Conservation (phyloP, 2,888 invertebrate species). For the Linnaemya vulpina region DNA sequence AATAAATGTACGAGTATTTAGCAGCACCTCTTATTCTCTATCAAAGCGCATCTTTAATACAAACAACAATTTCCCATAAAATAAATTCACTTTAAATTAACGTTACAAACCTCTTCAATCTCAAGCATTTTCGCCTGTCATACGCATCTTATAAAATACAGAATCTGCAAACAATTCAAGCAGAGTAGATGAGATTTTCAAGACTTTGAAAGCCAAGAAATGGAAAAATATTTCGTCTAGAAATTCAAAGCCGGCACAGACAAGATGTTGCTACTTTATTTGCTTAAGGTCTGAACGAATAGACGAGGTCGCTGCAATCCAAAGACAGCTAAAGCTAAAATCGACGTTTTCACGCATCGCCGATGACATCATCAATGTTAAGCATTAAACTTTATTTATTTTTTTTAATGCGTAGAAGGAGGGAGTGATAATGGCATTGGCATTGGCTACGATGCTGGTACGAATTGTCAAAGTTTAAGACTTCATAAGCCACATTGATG, state of each 20-base stretch:
- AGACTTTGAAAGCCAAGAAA: conserved; percentile 9
- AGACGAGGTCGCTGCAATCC: conserved; percentile 42
- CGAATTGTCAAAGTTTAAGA: conserved; percentile 59
- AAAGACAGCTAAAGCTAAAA: conserved; percentile 63
- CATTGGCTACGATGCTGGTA: conserved; percentile 7
- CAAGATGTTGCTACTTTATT: conserved; percentile 60
- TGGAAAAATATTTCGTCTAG: conserved; percentile 20
- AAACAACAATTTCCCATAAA: neutral
- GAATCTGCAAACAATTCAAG: neutral
- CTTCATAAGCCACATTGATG: conserved; percentile 67
- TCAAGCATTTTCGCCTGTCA: conserved; percentile 80
- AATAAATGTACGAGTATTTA: neutral
- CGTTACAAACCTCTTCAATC: conserved; percentile 68
- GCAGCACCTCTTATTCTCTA: conserved; percentile 12
- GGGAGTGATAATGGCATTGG: neutral
- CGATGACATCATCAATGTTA: conserved; percentile 60
- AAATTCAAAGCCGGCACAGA: conserved; percentile 17
- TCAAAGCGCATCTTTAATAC: neutral
- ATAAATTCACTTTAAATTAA: conserved; percentile 17
- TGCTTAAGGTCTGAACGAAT: conserved; percentile 19
- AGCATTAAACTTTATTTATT: conserved; percentile 22
- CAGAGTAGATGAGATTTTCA: neutral
- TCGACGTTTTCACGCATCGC: conserved; percentile 74
- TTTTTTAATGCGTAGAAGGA: conserved; percentile 18
- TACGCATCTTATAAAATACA: conserved; percentile 77